A percentile compares a stretch with the other conserved stretches of the same genome.
These are phyloP conservation scores for Chymomyza caudatula DNA, from an alignment of 2,888 invertebrate species.

Conservation along the genomic window DNA sequence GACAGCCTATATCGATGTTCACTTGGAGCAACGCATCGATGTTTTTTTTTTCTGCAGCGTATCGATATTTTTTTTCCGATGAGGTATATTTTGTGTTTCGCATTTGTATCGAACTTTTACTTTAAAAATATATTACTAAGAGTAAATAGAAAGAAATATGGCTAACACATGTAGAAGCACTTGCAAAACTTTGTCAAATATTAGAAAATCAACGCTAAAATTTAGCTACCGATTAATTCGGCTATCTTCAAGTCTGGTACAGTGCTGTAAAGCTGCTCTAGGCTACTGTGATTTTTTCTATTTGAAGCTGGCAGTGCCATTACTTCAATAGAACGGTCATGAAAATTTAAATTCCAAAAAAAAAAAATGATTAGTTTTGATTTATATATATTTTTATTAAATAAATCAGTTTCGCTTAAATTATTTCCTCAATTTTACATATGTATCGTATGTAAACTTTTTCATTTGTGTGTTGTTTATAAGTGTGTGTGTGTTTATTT, in stretches of 20 bases:
- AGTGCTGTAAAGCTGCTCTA: background rate
- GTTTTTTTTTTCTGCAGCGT: background rate
- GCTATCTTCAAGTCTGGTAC: too few relatives aligned
- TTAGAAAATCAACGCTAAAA: too few relatives aligned
- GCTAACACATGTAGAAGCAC: too few relatives aligned
- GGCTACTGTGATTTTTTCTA: background rate
- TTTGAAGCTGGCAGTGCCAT: background rate
- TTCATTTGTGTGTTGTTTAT: conserved; percentile 12
- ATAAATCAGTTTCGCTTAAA: conserved; percentile 54
- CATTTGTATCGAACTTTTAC: too few relatives aligned
- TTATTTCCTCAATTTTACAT: conserved; percentile 44
- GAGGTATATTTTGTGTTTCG: too few relatives aligned
- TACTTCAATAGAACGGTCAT: background rate
- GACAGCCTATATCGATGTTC: background rate
- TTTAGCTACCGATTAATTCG: too few relatives aligned
- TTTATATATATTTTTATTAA: conserved; percentile 44
- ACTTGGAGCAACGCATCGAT: background rate
- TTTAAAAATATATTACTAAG: too few relatives aligned
- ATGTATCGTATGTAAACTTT: conserved; percentile 35
- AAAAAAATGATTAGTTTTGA: background rate
- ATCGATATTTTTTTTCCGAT: background rate
- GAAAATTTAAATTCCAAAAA: background rate
- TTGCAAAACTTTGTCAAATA: too few relatives aligned
- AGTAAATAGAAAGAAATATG: too few relatives aligned
- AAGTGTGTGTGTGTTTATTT: conserved; percentile 26